Percentiles rank a stretch among this genome's conserved stretches.
phyloP scores from a whole-genome alignment of 2,888 invertebrate species.

The Myathropa florea region DNA sequence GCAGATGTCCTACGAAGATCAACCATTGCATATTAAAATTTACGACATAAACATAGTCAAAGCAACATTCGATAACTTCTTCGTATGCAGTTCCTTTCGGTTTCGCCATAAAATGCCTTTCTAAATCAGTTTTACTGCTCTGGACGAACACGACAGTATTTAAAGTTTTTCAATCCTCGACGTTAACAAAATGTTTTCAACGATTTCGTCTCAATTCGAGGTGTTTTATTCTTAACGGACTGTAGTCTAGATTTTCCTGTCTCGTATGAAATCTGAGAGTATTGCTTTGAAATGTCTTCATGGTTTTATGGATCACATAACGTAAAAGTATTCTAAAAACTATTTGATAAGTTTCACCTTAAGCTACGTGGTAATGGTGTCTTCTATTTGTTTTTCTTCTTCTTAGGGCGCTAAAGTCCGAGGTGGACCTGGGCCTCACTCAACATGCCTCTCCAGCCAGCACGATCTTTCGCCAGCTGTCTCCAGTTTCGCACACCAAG shows the following conservation, averaged over 20 bases:
- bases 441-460: too few species aligned
- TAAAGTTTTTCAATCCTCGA: slow-evolving; percentile 29
- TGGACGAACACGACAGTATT: slow-evolving; percentile 40
- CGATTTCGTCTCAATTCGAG: slow-evolving; percentile 26
- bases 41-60: slow-evolving; percentile 40
- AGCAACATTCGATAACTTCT: slow-evolving; percentile 53
- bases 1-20: slow-evolving; percentile 57
- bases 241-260: not conserved
- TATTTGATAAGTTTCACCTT: not conserved
- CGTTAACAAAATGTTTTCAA: slow-evolving; percentile 9
- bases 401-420: too few species aligned
- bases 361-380: too few species aligned
- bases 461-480: too few species aligned
- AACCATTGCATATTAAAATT: slow-evolving; percentile 47
- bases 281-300: not conserved
- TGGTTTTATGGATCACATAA: not conserved
- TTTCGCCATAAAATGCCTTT: slow-evolving; percentile 42
- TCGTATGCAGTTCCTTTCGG: slow-evolving; percentile 40
- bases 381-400: too few species aligned
- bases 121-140: slow-evolving; percentile 66
- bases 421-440: too few species aligned
- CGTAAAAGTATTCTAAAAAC: not conserved
- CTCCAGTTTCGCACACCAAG: too few species aligned
- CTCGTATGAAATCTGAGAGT: not conserved
- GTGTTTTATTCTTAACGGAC: not conserved